Evolutionary conservation across 1,140 invertebrate genomes (phyloP).

Genomic region (Drosophila nigromelanica): DNA sequence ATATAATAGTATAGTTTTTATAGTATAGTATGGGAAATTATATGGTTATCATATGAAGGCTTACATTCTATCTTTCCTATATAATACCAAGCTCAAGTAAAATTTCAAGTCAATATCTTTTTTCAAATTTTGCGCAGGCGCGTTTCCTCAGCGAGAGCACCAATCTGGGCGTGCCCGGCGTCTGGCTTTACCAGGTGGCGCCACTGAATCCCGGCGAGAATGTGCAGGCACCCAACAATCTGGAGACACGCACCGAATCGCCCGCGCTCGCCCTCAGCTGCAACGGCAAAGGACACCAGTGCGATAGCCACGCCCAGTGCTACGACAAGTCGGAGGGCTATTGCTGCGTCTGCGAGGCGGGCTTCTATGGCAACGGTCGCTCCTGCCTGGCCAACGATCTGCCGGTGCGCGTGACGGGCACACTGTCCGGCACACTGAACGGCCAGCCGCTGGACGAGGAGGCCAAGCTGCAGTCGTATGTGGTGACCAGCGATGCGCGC

Average conservation of each 20-base stretch:
- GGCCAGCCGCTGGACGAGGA: constrained; percentile 86
- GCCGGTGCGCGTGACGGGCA: constrained; percentile 93
- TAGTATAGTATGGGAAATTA: too few species aligned
- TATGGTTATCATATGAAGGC: too few species aligned
- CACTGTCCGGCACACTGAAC: constrained; percentile 92
- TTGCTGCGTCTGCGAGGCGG: constrained; percentile 93
- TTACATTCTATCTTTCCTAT: too few species aligned
- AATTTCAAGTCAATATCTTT: not conserved
- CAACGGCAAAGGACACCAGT: constrained; percentile 86
- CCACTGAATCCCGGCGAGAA: constrained; percentile 86
- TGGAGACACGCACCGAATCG: constrained; percentile 83
- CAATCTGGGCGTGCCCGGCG: constrained; percentile 92
- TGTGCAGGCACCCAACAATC: constrained; percentile 88
- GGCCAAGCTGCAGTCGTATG: constrained; percentile 95
- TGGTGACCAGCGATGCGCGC: constrained; percentile 94
- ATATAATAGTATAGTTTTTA: too few species aligned
- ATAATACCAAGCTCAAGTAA: too few species aligned
- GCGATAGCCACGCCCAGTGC: constrained; percentile 93
- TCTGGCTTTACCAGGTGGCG: constrained; percentile 93
- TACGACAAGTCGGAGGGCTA: constrained; percentile 92
- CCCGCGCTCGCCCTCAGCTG: constrained; percentile 84
- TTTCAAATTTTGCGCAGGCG: constrained; percentile 83
- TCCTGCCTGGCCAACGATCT: constrained; percentile 92
- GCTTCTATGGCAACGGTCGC: constrained; percentile 95
- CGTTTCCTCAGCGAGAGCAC: constrained; percentile 87